Evolutionary conservation across 92 coral and sea anemone species (phyloP).

Genomic region (Bergia sp.): DNA sequence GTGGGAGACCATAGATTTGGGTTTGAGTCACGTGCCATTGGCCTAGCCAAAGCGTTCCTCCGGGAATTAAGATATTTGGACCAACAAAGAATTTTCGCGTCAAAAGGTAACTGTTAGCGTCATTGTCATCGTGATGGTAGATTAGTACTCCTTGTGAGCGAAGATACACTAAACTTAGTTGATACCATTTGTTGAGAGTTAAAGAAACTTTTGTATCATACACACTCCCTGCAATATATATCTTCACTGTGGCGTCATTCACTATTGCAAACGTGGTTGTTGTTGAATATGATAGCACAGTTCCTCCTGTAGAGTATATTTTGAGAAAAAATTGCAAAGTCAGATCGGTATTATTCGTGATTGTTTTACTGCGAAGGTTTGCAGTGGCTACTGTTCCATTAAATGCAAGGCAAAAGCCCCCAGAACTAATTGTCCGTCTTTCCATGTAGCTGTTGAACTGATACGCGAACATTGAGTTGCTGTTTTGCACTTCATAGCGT

Average conservation of each 20-base stretch:
- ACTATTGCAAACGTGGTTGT: constrained; percentile 63
- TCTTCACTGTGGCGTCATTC: constrained; percentile 52
- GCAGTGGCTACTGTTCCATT: constrained; percentile 63
- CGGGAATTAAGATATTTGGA: constrained; percentile 42
- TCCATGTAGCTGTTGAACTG: constrained; percentile 52
- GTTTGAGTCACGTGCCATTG: constrained; percentile 63
- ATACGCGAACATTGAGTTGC: constrained; percentile 60
- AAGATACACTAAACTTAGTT: constrained; percentile 52
- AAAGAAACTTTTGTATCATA: constrained; percentile 54
- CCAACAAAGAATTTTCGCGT: constrained; percentile 57
- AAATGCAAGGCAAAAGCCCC: constrained; percentile 56
- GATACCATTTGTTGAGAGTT: constrained; percentile 54
- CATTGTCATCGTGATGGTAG: constrained; percentile 47
- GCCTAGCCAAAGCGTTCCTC: constrained; percentile 66
- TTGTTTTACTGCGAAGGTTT: constrained; percentile 27
- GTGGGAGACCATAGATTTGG: constrained; percentile 51
- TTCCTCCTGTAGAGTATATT: constrained; percentile 55
- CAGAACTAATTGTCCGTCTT: constrained; percentile 42
- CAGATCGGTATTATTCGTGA: constrained; percentile 43
- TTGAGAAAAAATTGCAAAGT: constrained; percentile 65
- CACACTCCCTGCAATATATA: constrained; percentile 46
- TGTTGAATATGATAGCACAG: constrained; percentile 65
- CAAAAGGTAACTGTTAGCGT: constrained; percentile 22
- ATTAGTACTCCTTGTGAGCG: constrained; percentile 39
- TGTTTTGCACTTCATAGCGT: constrained; percentile 43